Percentiles rank a stretch among this genome's conserved stretches.
Conservation (phyloP, 2,888 invertebrate species). For the Melolontha melolontha region DNA sequence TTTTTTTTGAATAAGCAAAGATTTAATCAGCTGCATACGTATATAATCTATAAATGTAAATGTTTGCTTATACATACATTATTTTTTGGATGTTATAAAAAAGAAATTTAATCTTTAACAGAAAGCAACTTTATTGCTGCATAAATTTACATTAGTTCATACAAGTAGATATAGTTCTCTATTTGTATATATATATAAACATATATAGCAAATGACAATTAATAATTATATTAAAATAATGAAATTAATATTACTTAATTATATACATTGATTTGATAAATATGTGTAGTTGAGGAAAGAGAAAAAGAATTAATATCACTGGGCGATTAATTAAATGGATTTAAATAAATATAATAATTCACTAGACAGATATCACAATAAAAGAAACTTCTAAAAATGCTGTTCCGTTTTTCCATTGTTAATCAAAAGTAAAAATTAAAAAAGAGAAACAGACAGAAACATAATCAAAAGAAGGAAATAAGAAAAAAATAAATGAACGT, state of each 20-base stretch:
- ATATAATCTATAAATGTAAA: constrained; percentile 5
- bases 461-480: constrained; percentile 17
- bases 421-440: constrained; percentile 31
- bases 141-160: constrained; percentile 46
- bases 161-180: constrained; percentile 39
- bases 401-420: constrained; percentile 55
- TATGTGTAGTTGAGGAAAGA: constrained; percentile 42
- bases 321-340: constrained; percentile 13
- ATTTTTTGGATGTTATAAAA: constrained; percentile 24
- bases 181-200: constrained; percentile 32
- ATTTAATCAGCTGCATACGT: not conserved
- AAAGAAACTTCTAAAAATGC: constrained; percentile 61
- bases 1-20: constrained; percentile 26
- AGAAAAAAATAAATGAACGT: not conserved
- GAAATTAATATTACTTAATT: constrained; percentile 19
- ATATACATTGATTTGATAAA: constrained; percentile 27
- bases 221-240: constrained; percentile 16
- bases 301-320: constrained; percentile 40
- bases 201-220: constrained; percentile 31
- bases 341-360: constrained; percentile 36
- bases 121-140: constrained; percentile 65
- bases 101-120: constrained; percentile 52
- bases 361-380: constrained; percentile 35
- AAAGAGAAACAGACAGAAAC: constrained; percentile 20
- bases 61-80: constrained; percentile 32